Base-by-base conservation (phyloP, 1,140 invertebrate species). In the Conus ventricosus region DNA sequence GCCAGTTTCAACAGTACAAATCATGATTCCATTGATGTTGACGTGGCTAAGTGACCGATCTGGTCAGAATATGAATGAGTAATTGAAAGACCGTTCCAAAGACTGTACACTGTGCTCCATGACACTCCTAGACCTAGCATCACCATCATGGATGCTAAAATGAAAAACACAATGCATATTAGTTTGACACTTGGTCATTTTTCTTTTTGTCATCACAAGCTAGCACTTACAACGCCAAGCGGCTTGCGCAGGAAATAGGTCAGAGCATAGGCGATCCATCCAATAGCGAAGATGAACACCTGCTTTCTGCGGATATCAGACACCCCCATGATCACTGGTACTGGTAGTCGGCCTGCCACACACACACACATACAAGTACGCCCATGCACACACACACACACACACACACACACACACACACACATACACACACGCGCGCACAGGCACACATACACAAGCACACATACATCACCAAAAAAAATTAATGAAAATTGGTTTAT, bases 191-290 rank as follows among this genome's bases (percentile, higher is more conserved):
- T 39, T 39, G 3, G 39, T 39, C 39, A 39, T 39, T 39, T 39
- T 15, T 15, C 57, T 60, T 60, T 0, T 0, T 60, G 57, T 60
- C 8, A 60, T 15, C 57, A 60, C 57, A 8, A 60, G 57, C 71
- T 8, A 39, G 87, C 80, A 93, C 92, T 91, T 92, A 95, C 94
- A 87, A 96, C 94, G 27, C 95, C 95, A 23, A 96, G 88, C 11
- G 96, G 95, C 92, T 96, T 96, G 51, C 95, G 90, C 10, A 96
- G 90, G 51, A 96, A 93, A 91, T 96, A 96, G 6, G 95, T 96
- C 11, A 94, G 92, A 10, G 94, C 95, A 93, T 96, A 96, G 10
- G 94, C 92, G 20, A 96, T 39, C 96, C 96, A 96, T 82, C 95
- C 20, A 17, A 95, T 71, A 11, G 86, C 81, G 93, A 96, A 95